Percentiles rank a stretch among this genome's conserved stretches.
Conservation (phyloP, 1,140 invertebrate species). For the Danaus plexippus region DNA sequence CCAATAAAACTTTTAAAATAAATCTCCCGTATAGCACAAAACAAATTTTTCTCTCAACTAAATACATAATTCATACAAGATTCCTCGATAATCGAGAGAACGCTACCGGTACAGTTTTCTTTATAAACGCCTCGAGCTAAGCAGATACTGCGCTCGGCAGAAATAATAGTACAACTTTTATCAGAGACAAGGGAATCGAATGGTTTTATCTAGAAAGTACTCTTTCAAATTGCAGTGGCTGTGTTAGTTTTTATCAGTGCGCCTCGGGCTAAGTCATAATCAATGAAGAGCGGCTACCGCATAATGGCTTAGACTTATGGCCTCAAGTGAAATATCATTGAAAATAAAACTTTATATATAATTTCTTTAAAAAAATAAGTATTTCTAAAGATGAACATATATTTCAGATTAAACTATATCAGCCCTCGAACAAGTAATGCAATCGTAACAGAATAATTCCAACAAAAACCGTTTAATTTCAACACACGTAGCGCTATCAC, state of each 20-base stretch:
- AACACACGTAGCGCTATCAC: conserved; percentile 26
- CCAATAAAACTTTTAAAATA: conserved; percentile 42
- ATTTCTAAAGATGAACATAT: no score
- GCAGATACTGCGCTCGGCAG: conserved; percentile 17
- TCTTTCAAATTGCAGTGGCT: conserved; percentile 48
- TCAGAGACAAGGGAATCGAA: conserved; percentile 39
- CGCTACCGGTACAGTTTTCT: conserved; percentile 22
- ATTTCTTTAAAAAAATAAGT: no score
- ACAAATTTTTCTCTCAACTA: conserved; percentile 49
- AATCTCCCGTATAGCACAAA: conserved; percentile 32
- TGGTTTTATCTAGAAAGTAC: conserved; percentile 46
- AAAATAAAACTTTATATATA: no score
- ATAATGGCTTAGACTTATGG: neutral
- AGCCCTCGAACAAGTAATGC: no score
- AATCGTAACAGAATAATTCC: no score
- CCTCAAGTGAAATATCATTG: no score
- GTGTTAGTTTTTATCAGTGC: conserved; percentile 46
- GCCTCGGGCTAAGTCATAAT: conserved; percentile 40
- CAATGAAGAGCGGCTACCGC: conserved; percentile 40
- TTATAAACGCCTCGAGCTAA: conserved; percentile 33
- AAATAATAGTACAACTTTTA: conserved; percentile 58
- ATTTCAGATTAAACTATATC: no score
- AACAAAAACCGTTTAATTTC: no score
- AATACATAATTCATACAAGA: conserved; percentile 57
- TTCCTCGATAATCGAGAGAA: conserved; percentile 46